A percentile compares a stretch with the other conserved stretches of the same genome.
phyloP scores from a whole-genome alignment of 2,888 invertebrate species.

The Synergus laeviventris region DNA sequence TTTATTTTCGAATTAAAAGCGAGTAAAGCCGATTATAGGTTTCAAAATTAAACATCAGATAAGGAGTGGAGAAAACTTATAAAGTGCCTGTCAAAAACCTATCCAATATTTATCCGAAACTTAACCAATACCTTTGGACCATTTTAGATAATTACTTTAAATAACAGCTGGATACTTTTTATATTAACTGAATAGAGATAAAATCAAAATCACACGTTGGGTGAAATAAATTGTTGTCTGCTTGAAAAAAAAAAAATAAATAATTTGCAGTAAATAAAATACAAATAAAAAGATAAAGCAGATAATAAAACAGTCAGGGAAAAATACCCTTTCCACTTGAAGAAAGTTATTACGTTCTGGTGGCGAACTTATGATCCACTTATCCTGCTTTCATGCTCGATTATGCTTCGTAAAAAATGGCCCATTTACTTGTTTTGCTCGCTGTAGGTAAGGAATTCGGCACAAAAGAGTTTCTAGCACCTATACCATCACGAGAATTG shows the following conservation, averaged over 20 bases:
- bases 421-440: constrained; percentile 32
- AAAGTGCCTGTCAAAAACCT: too few relatives aligned
- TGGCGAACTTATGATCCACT: constrained; percentile 40
- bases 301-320: constrained; percentile 15
- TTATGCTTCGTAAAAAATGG: constrained; percentile 34
- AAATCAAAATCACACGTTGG: neutral
- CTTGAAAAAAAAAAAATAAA: constrained; percentile 16
- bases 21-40: too few relatives aligned
- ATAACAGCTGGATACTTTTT: neutral
- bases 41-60: too few relatives aligned
- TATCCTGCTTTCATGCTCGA: constrained; percentile 36
- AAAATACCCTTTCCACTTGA: constrained; percentile 36
- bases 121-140: too few relatives aligned
- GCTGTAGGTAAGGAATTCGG: constrained; percentile 18
- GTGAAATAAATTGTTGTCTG: neutral
- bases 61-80: too few relatives aligned
- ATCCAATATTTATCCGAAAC: too few relatives aligned
- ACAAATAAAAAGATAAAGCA: constrained; percentile 27
- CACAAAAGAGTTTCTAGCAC: constrained; percentile 16
- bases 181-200: neutral
- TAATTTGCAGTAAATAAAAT: constrained; percentile 32
- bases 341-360: constrained; percentile 38
- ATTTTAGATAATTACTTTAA: neutral
- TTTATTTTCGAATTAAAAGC: too few relatives aligned
- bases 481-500: constrained; percentile 25